A percentile compares a stretch with the other conserved stretches of the same genome.
Conservation (phyloP, 1,140 invertebrate species). For the Elymnias hypermnestra region DNA sequence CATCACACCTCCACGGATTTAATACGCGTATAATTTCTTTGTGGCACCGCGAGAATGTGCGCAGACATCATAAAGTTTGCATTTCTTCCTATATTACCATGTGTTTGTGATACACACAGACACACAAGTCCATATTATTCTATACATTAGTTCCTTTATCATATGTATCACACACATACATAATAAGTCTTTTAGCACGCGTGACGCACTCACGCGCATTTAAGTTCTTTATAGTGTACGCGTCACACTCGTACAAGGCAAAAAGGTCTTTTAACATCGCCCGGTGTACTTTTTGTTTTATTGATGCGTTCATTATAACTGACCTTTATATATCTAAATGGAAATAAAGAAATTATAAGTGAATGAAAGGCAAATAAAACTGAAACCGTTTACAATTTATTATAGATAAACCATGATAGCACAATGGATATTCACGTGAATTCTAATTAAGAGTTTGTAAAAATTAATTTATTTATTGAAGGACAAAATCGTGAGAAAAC, state of each 20-base stretch:
- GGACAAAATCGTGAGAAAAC: no score
- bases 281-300: constrained; percentile 12
- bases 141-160: constrained; percentile 1
- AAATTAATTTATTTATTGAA: no score
- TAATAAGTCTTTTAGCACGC: neutral
- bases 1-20: constrained; percentile 67
- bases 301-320: constrained; percentile 17
- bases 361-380: constrained; percentile 4
- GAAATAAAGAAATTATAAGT: constrained; percentile 5
- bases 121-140: constrained; percentile 4
- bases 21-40: constrained; percentile 75
- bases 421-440: no score
- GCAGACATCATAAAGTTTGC: constrained; percentile 73
- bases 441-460: no score
- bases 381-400: constrained; percentile 8
- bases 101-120: constrained; percentile 4
- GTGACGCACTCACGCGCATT: neutral
- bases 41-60: constrained; percentile 71
- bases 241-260: neutral
- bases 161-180: neutral
- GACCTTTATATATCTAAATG: constrained; percentile 12
- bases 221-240: constrained; percentile 4
- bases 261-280: constrained; percentile 18
- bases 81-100: constrained; percentile 54
- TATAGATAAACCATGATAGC: no score